Percentiles rank a stretch among this genome's conserved stretches.
These are phyloP conservation scores for Formica aserva DNA, from an alignment of 2,888 invertebrate genomes.

Conservation along the genomic window DNA sequence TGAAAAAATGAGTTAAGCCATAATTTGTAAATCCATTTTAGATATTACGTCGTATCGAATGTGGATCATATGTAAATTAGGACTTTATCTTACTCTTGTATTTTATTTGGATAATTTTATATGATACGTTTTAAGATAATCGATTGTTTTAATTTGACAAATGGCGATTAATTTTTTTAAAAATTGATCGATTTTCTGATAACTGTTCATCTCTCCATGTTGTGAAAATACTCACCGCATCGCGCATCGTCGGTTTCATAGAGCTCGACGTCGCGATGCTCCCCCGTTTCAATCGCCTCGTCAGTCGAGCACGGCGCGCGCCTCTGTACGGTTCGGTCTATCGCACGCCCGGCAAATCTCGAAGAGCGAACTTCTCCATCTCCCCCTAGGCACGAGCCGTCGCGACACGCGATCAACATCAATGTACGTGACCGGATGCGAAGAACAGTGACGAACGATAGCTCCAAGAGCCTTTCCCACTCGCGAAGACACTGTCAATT, in stretches of 20 bases:
- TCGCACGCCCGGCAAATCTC: conserved; percentile 6
- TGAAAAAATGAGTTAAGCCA: background rate
- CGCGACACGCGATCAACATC: conserved; percentile 45
- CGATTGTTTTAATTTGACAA: background rate
- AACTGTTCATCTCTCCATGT: background rate
- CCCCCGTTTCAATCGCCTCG: conserved; percentile 15
- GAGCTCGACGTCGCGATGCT: conserved; percentile 56
- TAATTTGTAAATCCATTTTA: background rate
- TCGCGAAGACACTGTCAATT: background rate
- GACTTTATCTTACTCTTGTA: background rate
- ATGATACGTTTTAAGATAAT: background rate
- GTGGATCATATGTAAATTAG: background rate
- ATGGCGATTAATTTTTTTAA: background rate
- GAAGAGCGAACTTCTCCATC: conserved; percentile 17
- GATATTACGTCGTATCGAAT: background rate
- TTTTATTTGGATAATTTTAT: background rate
- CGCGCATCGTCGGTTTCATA: background rate
- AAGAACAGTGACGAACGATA: conserved; percentile 31
- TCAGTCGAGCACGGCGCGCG: conserved; percentile 79
- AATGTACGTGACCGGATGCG: conserved; percentile 39
- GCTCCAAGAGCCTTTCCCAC: conserved; percentile 19
- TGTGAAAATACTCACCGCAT: background rate
- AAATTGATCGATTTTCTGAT: background rate
- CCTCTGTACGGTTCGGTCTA: conserved; percentile 65
- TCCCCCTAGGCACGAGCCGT: conserved; percentile 16